Evolutionary conservation across 2,113 vertebrate species (phyloP), one percentile per base, ranked within the genome.

Genomic region (Pseudopodoces humilis): DNA sequence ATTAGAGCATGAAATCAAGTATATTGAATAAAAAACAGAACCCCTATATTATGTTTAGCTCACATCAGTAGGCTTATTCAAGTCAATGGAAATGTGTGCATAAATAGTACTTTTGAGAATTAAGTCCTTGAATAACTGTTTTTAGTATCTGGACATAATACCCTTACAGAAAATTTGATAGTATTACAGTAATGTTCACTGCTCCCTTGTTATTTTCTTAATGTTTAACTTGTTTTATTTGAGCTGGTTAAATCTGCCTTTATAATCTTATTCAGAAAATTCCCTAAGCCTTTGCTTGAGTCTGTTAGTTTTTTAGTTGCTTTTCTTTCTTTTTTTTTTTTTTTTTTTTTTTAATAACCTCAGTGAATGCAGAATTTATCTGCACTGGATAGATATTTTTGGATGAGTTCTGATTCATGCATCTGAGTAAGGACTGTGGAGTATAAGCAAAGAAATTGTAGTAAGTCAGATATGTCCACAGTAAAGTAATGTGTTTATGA

Each of bases 1-100:
- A 97, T 96, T 97, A 97, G 95, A 97, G 88, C 94, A 96, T 96
- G 96, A 97, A 97, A 97, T 97, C 96, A 95, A 96, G 72, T 93
- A 78, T 58, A 81, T 80, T 85, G 86, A 82, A 92, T 83, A 71
- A 63, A 95, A 96, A 92, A 20, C 69, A 55, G 77, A 90, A 83
- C 28, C 20, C 28, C 18, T 69, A 39, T 95, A 71, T 90, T 87
- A 90, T 49, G 53, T 85, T 88, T 87, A 89, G 16, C 21, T 84
- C 41, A 79, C 72, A 79, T 60, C 84, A 92, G 16, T 83, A 84
- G 74, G 53, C 24, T 87, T 88, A 69, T 87, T 72, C 6, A 27
- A 76, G 30, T 72, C 62, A 92, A 83, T 89, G 67, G 46, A 64
- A 94, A 92, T 60, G 68, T n/a, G 9, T 71, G 63, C 43, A 72